These are phyloP conservation scores for Beroe forskalii DNA, from an alignment of 37 sponge, comb jelly and placozoan genomes.

Conservation along the genomic window DNA sequence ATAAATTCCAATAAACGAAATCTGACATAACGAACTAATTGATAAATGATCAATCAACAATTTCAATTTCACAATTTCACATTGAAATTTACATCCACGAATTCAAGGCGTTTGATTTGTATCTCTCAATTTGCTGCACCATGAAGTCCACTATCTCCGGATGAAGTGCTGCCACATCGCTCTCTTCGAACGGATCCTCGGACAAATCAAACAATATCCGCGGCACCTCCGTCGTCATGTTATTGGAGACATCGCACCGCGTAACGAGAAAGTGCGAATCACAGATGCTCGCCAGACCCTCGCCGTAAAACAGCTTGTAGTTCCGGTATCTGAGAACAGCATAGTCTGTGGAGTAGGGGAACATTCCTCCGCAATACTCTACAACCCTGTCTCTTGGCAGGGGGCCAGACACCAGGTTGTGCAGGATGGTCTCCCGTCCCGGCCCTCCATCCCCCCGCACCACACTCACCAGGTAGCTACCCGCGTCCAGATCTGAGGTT, in stretches of 20 bases:
- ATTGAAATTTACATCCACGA: slow-evolving; percentile 57
- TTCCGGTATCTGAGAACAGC: background rate
- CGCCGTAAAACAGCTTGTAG: slow-evolving; percentile 32
- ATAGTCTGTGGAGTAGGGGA: background rate
- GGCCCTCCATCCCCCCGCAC: background rate
- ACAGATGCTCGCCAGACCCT: background rate
- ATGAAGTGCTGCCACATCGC: background rate
- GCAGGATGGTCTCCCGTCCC: slow-evolving; percentile 1
- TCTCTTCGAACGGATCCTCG: background rate
- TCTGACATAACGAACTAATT: too few species aligned
- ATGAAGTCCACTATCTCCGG: background rate
- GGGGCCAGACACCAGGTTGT: slow-evolving; percentile 25
- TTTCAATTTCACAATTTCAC: too few species aligned
- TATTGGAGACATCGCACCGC: background rate
- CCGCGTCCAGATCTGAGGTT: background rate
- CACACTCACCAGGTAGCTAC: background rate
- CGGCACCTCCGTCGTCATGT: background rate
- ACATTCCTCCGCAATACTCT: background rate
- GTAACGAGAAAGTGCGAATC: background rate
- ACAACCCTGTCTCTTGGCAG: background rate
- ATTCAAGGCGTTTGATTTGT: background rate
- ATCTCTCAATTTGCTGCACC: background rate
- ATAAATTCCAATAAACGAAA: too few species aligned
- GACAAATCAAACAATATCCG: slow-evolving; percentile 1
- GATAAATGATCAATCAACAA: too few species aligned